Evolutionary conservation across 2,113 vertebrate genomes (phyloP), one percentile per base, ranked within the genome.

Genomic region (Anoplopoma fimbria): DNA sequence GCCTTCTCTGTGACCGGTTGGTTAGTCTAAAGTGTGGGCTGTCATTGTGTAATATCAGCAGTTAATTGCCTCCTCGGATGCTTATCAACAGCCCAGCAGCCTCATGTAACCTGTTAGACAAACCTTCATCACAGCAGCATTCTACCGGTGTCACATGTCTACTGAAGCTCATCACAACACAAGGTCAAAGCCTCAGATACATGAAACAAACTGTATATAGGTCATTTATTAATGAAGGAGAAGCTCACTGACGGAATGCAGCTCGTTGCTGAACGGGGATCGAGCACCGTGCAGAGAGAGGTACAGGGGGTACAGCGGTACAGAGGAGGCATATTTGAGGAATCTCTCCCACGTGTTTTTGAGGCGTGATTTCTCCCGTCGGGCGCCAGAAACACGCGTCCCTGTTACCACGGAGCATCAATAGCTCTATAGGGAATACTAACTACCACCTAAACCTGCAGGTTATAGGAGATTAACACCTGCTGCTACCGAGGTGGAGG

Each of bases 111-210:
- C 69, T 87, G 84, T 85, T 86, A 58, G 76, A 49, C 63, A 68
- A 33, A 71, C 64, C 91, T 94, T 92, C 84, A 49, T 88, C 69
- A 63, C 40, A 25, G 83, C 55, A 47, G 21, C 4, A 9, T 63
- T 81, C 25, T 33, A 21, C 62, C 38, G 19, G 31, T 73, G 53
- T 86, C 42, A 38, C 23, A 40, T 21, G 64, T 64, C 69, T 55
- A 90, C 88, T 92, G 73, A 86, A 91, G 92, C 91, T 85, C 89
- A 92, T 23, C 77, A 87, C 71, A 86, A 86, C 89, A 93, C 95
- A 96, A 96, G 95, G 95, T 96, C 95, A 96, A 88, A 94, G 91
- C 90, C 75, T 81, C 64, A 69, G 87, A 82, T 74, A 68, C 75
- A 58, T 36, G 77, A 75, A 74, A 49, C 75, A 57, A 77, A 72